These are phyloP conservation scores for Mirounga angustirostris DNA, from an alignment of 2,113 vertebrate genomes.

Conservation along the genomic window DNA sequence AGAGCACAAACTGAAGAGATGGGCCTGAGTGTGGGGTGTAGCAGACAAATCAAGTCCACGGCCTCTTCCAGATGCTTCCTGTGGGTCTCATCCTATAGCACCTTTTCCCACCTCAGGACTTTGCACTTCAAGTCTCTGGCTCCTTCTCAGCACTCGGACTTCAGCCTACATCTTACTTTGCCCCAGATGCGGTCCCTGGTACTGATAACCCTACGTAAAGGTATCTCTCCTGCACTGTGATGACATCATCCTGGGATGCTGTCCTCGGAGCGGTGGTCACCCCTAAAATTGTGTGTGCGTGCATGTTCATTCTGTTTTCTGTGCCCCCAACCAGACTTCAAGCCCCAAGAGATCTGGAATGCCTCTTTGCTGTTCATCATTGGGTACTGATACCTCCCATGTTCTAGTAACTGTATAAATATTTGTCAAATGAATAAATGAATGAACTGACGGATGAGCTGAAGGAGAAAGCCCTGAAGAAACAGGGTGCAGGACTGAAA, in stretches of 20 bases:
- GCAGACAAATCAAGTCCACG: rapidly evolving
- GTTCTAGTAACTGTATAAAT: not conserved
- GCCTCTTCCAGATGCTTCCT: not conserved
- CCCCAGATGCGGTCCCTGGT: not conserved
- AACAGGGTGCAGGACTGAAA: rapidly evolving
- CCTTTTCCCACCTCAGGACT: not conserved
- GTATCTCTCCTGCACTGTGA: rapidly evolving
- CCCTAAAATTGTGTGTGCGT: too few species aligned
- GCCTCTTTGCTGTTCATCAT: too few species aligned
- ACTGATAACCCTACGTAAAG: not conserved
- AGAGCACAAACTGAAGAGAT: not conserved
- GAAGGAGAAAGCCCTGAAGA: not conserved
- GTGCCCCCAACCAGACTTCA: not conserved
- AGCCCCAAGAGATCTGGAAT: too few species aligned
- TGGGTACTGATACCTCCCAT: rapidly evolving
- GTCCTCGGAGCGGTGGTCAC: too few species aligned
- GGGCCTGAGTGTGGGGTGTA: rapidly evolving
- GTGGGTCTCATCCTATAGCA: rapidly evolving
- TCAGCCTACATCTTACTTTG: not conserved
- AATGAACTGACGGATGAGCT: not conserved
- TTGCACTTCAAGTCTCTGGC: not conserved
- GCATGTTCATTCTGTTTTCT: not conserved
- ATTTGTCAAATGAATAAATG: not conserved
- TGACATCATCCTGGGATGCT: not conserved
- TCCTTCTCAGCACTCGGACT: not conserved